Conservation (phyloP, 2,888 invertebrate genomes). For the Sphecodes monilicornis region DNA sequence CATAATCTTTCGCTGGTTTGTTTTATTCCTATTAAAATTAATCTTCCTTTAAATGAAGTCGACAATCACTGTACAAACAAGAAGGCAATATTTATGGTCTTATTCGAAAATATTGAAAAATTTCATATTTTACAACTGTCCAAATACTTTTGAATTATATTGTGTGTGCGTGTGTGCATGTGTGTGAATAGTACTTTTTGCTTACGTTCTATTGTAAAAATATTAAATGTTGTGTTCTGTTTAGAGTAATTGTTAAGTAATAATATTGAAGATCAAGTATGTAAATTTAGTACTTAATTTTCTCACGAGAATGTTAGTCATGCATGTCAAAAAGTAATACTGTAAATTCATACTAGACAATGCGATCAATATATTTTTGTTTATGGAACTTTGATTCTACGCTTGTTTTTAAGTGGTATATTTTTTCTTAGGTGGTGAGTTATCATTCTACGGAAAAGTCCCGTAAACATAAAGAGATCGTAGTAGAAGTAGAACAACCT, state of each 20-base stretch:
- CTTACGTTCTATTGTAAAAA: neutral
- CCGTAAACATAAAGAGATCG: slow-evolving; percentile 79
- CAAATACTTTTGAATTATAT: neutral
- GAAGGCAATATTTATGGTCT: neutral
- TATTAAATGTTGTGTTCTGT: neutral
- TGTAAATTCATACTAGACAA: slow-evolving; percentile 27
- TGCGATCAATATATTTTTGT: slow-evolving; percentile 20
- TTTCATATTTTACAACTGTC: neutral
- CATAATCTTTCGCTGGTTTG: neutral
- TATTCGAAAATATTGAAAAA: neutral
- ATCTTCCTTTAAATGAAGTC: neutral
- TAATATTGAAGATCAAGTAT: neutral
- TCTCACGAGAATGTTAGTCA: slow-evolving; percentile 4
- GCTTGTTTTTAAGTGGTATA: slow-evolving; percentile 20
- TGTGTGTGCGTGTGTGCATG: neutral
- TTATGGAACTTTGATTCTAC: neutral
- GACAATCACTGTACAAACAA: neutral
- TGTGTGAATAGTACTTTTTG: neutral
- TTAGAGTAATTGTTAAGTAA: neutral
- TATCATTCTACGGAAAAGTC: slow-evolving; percentile 77
- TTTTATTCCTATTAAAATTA: neutral
- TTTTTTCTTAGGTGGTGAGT: slow-evolving; percentile 72
- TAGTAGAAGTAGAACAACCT: slow-evolving; percentile 77
- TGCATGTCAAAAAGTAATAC: slow-evolving; percentile 8
- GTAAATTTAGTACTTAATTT: neutral